Base-by-base conservation (phyloP, 2,113 vertebrate species). In the Phycodurus eques region DNA sequence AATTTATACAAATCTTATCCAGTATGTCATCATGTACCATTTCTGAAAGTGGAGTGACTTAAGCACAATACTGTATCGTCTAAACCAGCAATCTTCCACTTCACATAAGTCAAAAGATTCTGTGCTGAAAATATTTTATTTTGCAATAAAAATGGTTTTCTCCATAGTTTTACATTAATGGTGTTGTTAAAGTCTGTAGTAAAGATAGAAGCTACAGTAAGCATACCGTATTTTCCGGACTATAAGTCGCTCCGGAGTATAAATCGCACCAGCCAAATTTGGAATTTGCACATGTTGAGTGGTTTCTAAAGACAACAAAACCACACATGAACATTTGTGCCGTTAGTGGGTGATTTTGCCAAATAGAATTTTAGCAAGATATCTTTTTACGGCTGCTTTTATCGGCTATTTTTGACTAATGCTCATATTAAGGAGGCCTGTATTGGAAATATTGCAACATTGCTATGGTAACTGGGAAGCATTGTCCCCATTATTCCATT, bases 361-460 rank as follows among this genome's bases (percentile, higher is more conserved):
- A 74, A 46, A 49, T 43, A 2, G 2, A 47, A 47, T 14, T 47
- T 47, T 13, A 14, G 12, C 9, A 54, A 3, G 43, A 65, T 19
- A 42, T 71, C 39, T 64, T 63, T 67, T 60, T 61, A 33, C 42
- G 67, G 27, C 66, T 74, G 43, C 15, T 12, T 39, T 39, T 49
- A 27, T 66, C 46, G 61, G 3, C 44, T 54, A 61, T 71, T 71
- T 69, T 49, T 73, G 33, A 78, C 64, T 49, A 63, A 74, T 33
- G 62, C 12, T 53, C 42, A 22, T n/a, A 27, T 68, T 54, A 43
- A 76, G 64, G 20, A n/a, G 31, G 57, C 15, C 20, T 64, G 31
- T 64, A 20, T 8, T 19, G 5, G 71, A 53, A 59, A 62, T 3
- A 20, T n/a, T 57, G 22, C 61, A 22, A 42, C 2, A 31, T 64